Conservation (phyloP, 1,140 invertebrate genomes). For the Halesus radiatus region DNA sequence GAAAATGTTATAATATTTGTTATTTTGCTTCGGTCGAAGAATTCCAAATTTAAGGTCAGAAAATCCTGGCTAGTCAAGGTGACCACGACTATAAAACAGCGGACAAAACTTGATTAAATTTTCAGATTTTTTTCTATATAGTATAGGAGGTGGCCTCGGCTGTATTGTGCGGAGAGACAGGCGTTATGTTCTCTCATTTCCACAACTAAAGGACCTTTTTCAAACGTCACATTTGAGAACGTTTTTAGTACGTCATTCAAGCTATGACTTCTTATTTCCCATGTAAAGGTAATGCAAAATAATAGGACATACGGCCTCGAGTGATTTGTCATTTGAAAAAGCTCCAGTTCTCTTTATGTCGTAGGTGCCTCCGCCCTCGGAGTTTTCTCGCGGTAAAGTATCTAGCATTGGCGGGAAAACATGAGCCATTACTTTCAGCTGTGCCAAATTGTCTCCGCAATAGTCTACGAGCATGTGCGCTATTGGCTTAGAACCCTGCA, state of each 20-base stretch:
- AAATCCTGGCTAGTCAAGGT: too few species aligned
- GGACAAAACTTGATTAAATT: too few species aligned
- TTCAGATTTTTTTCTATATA: too few species aligned
- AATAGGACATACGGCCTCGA: not conserved
- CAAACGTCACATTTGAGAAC: not conserved
- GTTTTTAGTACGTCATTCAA: not conserved
- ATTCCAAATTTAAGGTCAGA: too few species aligned
- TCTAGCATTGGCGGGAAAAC: conserved; percentile 42
- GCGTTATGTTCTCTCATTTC: too few species aligned
- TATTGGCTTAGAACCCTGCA: conserved; percentile 31
- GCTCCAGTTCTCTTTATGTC: conserved; percentile 13
- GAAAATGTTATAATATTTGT: too few species aligned
- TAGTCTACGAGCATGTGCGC: conserved; percentile 30
- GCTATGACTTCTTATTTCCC: not conserved
- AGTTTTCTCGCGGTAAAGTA: conserved; percentile 10
- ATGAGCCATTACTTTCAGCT: conserved; percentile 54
- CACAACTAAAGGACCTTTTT: not conserved
- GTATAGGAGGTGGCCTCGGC: not conserved
- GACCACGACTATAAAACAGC: too few species aligned
- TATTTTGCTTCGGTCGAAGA: too few species aligned
- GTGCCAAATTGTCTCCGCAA: conserved; percentile 55
- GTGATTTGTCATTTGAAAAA: conserved; percentile 11
- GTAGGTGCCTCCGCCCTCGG: not conserved
- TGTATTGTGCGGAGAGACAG: too few species aligned
- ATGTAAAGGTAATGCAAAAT: conserved; percentile 19